A percentile compares a stretch with the other conserved stretches of the same genome.
Conservation (phyloP, 2,797 vertebrate species). For the Hapalemur alaotrensis region DNA sequence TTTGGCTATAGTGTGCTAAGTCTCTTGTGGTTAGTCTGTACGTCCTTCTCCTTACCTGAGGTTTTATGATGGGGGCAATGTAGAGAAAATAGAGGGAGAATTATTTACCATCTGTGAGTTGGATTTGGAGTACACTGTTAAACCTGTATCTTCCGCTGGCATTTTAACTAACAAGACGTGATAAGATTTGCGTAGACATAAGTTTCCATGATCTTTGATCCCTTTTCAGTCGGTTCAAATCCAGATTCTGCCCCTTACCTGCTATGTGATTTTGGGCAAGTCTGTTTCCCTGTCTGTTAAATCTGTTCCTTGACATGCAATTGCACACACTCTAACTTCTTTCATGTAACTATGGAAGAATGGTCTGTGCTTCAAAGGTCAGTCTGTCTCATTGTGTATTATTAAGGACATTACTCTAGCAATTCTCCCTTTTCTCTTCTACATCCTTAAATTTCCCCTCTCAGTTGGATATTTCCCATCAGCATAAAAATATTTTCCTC, state of each 20-base stretch:
- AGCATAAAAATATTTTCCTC: neutral
- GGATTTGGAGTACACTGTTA: neutral
- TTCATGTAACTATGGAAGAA: neutral
- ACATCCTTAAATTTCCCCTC: neutral
- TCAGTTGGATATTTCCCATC: conserved; percentile 27
- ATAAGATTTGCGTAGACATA: neutral
- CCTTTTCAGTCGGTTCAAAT: conserved; percentile 31
- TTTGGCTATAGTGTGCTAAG: neutral
- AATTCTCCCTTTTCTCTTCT: conserved; percentile 8
- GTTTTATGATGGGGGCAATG: neutral
- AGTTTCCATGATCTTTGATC: conserved; percentile 7
- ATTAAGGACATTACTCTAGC: neutral
- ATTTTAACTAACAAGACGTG: conserved; percentile 7
- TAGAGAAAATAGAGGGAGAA: neutral
- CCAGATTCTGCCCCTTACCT: neutral
- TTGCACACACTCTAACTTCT: neutral
- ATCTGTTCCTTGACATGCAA: neutral
- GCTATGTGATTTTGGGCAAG: neutral
- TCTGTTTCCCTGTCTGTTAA: neutral
- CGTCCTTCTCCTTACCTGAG: neutral
- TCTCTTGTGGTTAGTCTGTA: neutral
- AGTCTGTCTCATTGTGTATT: neutral
- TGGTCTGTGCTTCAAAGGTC: neutral
- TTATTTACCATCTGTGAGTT: conserved; percentile 3
- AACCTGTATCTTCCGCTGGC: neutral